These are phyloP conservation scores for Mustela lutreola DNA, from an alignment of 2,113 vertebrate species.

Conservation along the genomic window DNA sequence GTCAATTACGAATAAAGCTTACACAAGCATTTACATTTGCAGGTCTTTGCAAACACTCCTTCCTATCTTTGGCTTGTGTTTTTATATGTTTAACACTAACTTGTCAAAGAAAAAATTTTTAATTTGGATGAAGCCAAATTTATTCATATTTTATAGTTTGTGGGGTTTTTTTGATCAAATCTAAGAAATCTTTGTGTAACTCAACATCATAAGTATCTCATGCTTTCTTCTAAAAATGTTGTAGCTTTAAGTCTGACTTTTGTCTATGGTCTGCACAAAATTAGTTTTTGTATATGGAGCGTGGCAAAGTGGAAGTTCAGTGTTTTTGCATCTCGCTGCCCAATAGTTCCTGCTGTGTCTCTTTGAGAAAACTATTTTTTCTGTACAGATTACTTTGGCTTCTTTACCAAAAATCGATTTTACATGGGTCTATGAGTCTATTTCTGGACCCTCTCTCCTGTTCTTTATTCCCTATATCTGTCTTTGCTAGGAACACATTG, in stretches of 20 bases:
- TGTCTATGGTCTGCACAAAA: neutral
- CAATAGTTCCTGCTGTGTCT: neutral
- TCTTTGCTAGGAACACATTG: neutral
- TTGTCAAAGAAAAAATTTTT: neutral
- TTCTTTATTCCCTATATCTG: neutral
- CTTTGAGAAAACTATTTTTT: neutral
- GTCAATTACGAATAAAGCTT: neutral
- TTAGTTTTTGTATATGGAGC: neutral
- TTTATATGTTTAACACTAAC: neutral
- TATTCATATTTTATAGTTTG: neutral
- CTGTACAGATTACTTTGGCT: neutral
- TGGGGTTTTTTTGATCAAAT: neutral
- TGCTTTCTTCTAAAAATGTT: neutral
- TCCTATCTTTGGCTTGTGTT: neutral
- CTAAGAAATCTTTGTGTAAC: neutral
- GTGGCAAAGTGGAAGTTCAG: neutral
- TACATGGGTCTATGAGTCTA: neutral
- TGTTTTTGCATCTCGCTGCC: neutral
- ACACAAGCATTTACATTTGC: neutral
- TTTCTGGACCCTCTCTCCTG: neutral
- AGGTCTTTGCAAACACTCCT: neutral
- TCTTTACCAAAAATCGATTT: neutral
- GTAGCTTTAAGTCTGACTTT: neutral
- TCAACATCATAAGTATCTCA: neutral
- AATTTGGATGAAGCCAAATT: neutral